These are phyloP conservation scores for Syngnathus floridae DNA, from an alignment of 2,113 vertebrate genomes.

Conservation along the genomic window DNA sequence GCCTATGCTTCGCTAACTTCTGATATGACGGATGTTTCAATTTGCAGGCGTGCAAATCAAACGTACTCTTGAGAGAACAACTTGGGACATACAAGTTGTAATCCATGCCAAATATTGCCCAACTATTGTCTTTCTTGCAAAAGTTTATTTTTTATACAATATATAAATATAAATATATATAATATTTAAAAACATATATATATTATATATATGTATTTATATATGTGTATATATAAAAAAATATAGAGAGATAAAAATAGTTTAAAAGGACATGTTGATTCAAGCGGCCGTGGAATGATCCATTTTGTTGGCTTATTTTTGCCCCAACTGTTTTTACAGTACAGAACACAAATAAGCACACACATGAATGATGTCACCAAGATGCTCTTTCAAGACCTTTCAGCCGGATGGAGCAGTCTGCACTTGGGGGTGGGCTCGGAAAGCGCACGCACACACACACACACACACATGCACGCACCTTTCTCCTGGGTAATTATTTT, in stretches of 20 bases:
- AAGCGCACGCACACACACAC: neutral
- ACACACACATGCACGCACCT: conserved; percentile 30
- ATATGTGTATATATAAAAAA: too few species aligned
- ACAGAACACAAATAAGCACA: conserved; percentile 39
- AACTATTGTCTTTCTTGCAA: neutral
- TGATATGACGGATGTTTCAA: conserved; percentile 33
- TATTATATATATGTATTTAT: too few species aligned
- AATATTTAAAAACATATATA: too few species aligned
- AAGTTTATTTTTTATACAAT: neutral
- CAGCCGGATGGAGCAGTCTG: conserved; percentile 38
- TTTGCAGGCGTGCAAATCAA: conserved; percentile 49
- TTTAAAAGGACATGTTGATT: too few species aligned
- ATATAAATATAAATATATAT: too few species aligned
- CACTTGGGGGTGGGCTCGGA: conserved; percentile 43
- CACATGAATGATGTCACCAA: conserved; percentile 71
- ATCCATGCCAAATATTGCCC: neutral
- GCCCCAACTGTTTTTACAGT: too few species aligned
- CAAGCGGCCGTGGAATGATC: too few species aligned
- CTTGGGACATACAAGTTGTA: conserved; percentile 2
- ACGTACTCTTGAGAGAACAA: conserved; percentile 59
- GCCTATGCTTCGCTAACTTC: conserved; percentile 22
- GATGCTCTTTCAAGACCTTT: conserved; percentile 42
- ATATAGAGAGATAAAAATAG: too few species aligned
- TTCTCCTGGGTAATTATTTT: conserved; percentile 80
- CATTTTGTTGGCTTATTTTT: too few species aligned